These are phyloP conservation scores for Drosophila albomicans DNA, from an alignment of 1,140 invertebrate species.

Conservation along the genomic window DNA sequence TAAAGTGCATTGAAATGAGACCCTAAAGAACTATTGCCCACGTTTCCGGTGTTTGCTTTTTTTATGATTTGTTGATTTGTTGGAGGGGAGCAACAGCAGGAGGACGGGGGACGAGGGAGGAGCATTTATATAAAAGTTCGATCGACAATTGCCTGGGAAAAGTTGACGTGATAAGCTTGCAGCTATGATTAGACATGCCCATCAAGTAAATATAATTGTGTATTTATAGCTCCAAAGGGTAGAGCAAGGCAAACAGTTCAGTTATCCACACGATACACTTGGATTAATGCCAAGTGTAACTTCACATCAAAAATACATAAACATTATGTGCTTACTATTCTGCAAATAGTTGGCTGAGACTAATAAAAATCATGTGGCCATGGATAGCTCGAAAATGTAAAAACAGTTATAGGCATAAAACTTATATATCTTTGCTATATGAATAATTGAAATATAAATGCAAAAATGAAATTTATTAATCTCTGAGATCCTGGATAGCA, in stretches of 20 bases:
- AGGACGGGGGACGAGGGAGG: not conserved
- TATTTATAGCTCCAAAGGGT: conserved; percentile 31
- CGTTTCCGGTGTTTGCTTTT: conserved; percentile 72
- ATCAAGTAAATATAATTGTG: conserved; percentile 41
- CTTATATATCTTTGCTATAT: no score
- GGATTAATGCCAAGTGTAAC: conserved; percentile 36
- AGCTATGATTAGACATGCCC: conserved; percentile 49
- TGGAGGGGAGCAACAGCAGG: no score
- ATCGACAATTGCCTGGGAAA: conserved; percentile 52
- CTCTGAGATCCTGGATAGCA: no score
- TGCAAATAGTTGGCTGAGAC: no score
- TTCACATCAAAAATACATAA: not conserved
- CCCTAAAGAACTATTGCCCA: conserved; percentile 68
- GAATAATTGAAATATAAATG: no score
- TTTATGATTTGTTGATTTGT: not conserved
- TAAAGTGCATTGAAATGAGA: conserved; percentile 62
- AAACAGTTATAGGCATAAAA: no score
- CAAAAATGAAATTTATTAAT: no score
- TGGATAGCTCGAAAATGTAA: no score
- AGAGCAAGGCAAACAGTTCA: conserved; percentile 44
- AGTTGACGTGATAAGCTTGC: conserved; percentile 44
- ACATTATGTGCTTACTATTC: no score
- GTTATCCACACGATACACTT: conserved; percentile 24
- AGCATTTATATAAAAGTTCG: conserved; percentile 56
- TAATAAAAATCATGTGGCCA: no score